A percentile compares a stretch with the other conserved stretches of the same genome.
Evolutionary conservation across 2,113 vertebrate species (phyloP).

Genomic region (Gnathonemus echidnorhynchus): DNA sequence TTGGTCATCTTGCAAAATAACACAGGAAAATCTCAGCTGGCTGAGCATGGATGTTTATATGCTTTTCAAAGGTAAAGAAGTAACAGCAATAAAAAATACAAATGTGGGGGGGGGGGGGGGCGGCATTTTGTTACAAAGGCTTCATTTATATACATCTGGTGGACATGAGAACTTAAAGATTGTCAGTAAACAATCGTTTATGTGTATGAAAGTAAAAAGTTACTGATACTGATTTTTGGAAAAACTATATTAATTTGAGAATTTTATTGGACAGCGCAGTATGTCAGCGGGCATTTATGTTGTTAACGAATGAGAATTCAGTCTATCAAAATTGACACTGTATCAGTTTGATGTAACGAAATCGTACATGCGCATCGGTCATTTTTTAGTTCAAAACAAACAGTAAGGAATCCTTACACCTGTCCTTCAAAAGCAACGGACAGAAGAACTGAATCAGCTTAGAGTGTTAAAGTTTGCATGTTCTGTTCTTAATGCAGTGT

Average conservation of each 20-base stretch:
- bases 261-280: neutral
- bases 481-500: neutral
- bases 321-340: neutral
- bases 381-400: neutral
- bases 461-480: neutral
- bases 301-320: neutral
- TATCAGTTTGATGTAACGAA: neutral
- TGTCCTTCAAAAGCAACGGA: neutral
- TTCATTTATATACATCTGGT: neutral
- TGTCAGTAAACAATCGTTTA: neutral
- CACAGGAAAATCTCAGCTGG: constrained; percentile 50
- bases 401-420: neutral
- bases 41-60: constrained; percentile 24
- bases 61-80: constrained; percentile 44
- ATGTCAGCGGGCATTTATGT: neutral
- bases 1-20: constrained; percentile 51
- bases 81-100: neutral
- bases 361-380: neutral
- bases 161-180: neutral
- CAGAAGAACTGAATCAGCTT: neutral
- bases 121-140: neutral
- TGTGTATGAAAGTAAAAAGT: neutral
- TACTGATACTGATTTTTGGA: neutral
- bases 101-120: neutral
- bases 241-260: neutral